Conservation (phyloP, 2,113 vertebrate genomes). For the Vombatus ursinus region DNA sequence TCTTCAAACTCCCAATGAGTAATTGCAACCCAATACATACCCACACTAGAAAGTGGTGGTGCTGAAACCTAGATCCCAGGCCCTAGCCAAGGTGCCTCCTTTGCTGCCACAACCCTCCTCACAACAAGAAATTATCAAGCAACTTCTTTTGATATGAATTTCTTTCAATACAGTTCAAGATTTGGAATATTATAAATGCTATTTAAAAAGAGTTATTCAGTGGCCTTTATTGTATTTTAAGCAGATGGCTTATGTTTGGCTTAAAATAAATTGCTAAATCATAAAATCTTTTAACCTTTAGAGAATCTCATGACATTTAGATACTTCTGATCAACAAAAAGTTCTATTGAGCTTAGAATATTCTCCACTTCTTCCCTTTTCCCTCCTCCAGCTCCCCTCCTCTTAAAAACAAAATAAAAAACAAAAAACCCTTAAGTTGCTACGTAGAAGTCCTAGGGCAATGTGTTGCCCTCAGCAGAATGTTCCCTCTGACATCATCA, state of each 20-base stretch:
- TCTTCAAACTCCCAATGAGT: neutral
- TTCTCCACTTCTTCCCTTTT: neutral
- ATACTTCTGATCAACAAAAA: constrained; percentile 82
- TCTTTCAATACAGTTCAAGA: constrained; percentile 31
- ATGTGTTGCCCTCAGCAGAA: constrained; percentile 76
- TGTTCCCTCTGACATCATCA: constrained; percentile 56
- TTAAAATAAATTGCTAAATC: constrained; percentile 71
- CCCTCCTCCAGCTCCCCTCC: neutral
- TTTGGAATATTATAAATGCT: neutral
- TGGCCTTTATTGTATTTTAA: constrained; percentile 55
- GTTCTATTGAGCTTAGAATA: constrained; percentile 79
- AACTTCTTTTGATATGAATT: constrained; percentile 4
- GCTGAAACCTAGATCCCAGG: neutral
- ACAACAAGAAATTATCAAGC: neutral
- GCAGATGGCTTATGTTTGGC: constrained; percentile 56
- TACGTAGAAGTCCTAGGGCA: constrained; percentile 79
- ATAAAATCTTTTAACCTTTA: constrained; percentile 81
- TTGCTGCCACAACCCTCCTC: neutral
- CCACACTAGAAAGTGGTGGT: neutral
- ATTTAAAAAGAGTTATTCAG: constrained; percentile 49
- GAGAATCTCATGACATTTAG: constrained; percentile 85
- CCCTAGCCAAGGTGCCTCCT: neutral
- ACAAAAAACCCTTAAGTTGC: constrained; percentile 65
- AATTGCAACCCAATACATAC: neutral
- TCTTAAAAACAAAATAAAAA: constrained; percentile 3